phyloP scores from a whole-genome alignment of 1,140 invertebrate genomes.

The Lordiphosa mommai region DNA sequence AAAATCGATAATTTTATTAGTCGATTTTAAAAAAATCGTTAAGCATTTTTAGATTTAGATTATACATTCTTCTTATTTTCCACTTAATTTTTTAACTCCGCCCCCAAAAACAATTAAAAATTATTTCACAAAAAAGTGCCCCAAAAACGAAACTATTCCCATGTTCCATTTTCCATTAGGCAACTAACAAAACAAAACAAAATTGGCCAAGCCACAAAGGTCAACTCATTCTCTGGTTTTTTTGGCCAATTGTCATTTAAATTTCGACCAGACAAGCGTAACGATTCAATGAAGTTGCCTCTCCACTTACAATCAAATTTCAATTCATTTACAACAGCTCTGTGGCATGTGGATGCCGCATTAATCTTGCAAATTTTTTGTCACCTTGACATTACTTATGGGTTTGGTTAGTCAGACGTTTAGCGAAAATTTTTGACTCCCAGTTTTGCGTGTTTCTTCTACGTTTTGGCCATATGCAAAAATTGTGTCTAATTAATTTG shows the following conservation, averaged over 20 bases:
- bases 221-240: conserved; percentile 28
- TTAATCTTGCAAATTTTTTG: conserved; percentile 39
- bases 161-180: conserved; percentile 67
- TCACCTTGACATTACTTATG: conserved; percentile 47
- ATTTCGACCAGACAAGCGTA: conserved; percentile 13
- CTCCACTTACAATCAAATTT: conserved; percentile 7
- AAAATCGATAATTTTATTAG: too few relatives aligned
- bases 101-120: conserved; percentile 33
- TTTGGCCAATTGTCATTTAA: conserved; percentile 45
- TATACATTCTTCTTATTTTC: too few relatives aligned
- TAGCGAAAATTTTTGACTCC: conserved; percentile 15
- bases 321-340: conserved; percentile 21
- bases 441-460: conserved; percentile 36
- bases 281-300: background rate
- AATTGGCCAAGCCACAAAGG: conserved; percentile 49
- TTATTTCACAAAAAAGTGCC: conserved; percentile 21
- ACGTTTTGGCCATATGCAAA: conserved; percentile 55
- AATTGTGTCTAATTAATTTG: conserved; percentile 60
- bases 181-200: conserved; percentile 39
- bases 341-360: conserved; percentile 42
- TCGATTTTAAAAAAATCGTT: too few relatives aligned
- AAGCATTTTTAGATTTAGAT: too few relatives aligned
- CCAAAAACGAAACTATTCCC: conserved; percentile 41
- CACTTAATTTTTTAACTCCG: too few relatives aligned
- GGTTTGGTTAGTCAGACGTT: conserved; percentile 1